phyloP scores from a whole-genome alignment of 2,113 vertebrate genomes.

The Camelus bactrianus region DNA sequence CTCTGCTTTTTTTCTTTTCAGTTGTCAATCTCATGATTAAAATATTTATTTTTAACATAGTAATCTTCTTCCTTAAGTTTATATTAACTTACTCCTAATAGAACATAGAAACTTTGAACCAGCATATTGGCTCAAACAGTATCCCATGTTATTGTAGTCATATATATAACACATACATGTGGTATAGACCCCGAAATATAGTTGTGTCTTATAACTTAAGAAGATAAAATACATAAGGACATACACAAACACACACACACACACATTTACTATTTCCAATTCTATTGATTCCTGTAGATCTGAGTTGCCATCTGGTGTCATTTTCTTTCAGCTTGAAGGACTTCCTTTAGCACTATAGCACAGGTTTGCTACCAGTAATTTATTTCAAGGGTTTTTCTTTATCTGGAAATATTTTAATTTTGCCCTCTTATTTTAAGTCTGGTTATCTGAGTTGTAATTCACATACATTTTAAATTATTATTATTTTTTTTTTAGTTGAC shows the following conservation, averaged over 20 bases:
- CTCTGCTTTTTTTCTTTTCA: neutral
- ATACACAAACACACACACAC: too few relatives aligned
- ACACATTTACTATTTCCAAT: neutral
- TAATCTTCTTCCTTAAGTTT: neutral
- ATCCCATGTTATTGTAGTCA: neutral
- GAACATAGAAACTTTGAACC: neutral
- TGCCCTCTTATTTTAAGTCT: constrained; percentile 37
- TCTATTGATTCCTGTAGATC: neutral
- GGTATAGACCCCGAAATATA: neutral
- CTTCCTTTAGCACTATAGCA: neutral
- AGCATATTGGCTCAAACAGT: rapidly evolving
- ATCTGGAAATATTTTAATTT: constrained; percentile 46
- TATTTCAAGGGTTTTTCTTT: constrained; percentile 4
- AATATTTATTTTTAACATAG: neutral
- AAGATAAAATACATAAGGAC: neutral
- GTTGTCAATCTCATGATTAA: neutral
- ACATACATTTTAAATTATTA: constrained; percentile 36
- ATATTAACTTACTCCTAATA: neutral
- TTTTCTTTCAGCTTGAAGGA: neutral
- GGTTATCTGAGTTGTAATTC: constrained; percentile 27
- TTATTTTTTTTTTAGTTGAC: neutral
- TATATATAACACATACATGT: neutral
- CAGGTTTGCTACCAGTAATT: neutral
- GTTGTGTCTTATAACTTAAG: neutral
- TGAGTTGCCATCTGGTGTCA: neutral